Conservation (phyloP, 2,113 vertebrate species). For the Gallinago undulata region DNA sequence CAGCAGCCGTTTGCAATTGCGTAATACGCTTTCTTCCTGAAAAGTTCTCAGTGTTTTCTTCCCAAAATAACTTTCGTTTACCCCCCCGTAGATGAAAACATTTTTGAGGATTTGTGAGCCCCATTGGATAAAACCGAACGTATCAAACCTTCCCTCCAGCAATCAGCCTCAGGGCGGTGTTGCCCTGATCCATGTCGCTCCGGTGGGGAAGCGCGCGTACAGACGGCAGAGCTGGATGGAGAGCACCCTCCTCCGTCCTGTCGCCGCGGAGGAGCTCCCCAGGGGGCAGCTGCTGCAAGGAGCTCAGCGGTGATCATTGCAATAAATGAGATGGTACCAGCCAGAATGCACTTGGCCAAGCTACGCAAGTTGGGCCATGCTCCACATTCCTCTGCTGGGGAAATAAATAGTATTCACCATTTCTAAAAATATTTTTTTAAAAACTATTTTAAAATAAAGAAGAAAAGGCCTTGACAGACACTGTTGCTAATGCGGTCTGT, state of each 20-base stretch:
- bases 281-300: neutral
- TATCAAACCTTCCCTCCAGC: slow-evolving; percentile 12
- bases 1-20: neutral
- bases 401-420: neutral
- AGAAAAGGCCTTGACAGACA: neutral
- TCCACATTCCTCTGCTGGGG: neutral
- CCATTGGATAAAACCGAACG: neutral
- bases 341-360: neutral
- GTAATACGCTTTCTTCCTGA: neutral
- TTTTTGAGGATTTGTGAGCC: neutral
- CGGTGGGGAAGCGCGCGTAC: neutral
- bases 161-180: neutral
- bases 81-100: neutral
- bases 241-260: neutral
- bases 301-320: slow-evolving; percentile 13
- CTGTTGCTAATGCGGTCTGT: neutral
- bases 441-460: neutral
- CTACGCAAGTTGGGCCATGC: neutral
- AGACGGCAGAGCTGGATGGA: neutral
- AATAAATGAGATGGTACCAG: neutral
- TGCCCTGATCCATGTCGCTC: slow-evolving; percentile 2
- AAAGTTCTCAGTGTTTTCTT: neutral
- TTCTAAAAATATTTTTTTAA: neutral
- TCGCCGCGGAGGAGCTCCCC: neutral
- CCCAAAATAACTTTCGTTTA: neutral